These are phyloP conservation scores for Tricholauxania praeusta DNA, from an alignment of 2,888 invertebrate genomes.

Conservation along the genomic window DNA sequence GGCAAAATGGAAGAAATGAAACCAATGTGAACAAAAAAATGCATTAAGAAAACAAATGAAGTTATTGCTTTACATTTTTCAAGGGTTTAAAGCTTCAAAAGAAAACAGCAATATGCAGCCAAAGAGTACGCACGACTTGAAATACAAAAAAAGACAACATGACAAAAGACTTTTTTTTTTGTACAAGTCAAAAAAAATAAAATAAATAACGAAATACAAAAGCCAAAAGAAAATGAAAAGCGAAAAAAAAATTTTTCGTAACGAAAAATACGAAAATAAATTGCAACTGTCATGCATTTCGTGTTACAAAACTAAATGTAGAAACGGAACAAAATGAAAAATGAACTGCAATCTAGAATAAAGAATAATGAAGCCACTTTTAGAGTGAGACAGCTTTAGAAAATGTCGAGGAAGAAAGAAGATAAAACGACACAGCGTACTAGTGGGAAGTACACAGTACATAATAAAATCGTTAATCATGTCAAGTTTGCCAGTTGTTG, in stretches of 20 bases:
- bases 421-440: neutral
- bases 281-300: conserved; percentile 51
- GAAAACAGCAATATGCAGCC: conserved; percentile 13
- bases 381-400: neutral
- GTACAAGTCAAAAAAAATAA: conserved; percentile 36
- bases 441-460: conserved; percentile 38
- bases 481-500: conserved; percentile 32
- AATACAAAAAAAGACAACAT: conserved; percentile 41
- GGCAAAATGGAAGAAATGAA: conserved; percentile 41
- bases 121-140: conserved; percentile 31
- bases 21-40: conserved; percentile 20
- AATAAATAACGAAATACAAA: conserved; percentile 33
- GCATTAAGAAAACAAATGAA: conserved; percentile 24
- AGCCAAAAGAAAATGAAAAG: conserved; percentile 21
- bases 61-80: conserved; percentile 4
- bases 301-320: conserved; percentile 35
- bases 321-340: conserved; percentile 28
- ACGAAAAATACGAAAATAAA: conserved; percentile 43
- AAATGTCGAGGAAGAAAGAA: conserved; percentile 3
- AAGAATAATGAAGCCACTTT: conserved; percentile 49
- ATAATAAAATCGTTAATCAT: conserved; percentile 57
- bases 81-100: conserved; percentile 20
- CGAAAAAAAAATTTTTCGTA: conserved; percentile 21
- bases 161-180: conserved; percentile 32
- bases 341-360: conserved; percentile 44